Conservation (phyloP, 2,113 vertebrate species). For the Pedetes capensis region DNA sequence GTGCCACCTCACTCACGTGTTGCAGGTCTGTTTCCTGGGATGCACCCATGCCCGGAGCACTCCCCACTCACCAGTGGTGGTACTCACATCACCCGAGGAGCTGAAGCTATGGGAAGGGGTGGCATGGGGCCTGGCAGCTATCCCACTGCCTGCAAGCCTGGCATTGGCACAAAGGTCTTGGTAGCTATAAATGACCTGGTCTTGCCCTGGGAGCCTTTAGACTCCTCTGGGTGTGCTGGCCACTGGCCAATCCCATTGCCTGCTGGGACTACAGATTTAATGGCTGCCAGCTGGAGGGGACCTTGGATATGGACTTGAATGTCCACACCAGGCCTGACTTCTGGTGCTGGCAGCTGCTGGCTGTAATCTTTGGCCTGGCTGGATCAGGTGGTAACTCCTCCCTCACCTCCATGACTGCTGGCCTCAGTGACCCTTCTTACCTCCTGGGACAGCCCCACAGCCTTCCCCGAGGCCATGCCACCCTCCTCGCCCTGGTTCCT, state of each 20-base stretch:
- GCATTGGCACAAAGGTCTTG: background rate
- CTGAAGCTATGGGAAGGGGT: background rate
- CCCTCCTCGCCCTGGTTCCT: background rate
- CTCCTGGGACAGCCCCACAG: background rate
- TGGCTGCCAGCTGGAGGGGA: background rate
- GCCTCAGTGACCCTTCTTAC: background rate
- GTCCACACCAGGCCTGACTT: background rate
- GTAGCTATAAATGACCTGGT: background rate
- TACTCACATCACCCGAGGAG: background rate
- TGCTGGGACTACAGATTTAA: background rate
- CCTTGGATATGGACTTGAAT: background rate
- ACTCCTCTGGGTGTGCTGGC: background rate
- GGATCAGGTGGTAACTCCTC: background rate
- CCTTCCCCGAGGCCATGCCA: background rate
- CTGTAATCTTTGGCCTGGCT: background rate
- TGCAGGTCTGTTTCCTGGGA: background rate
- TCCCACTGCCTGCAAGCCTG: too few relatives aligned
- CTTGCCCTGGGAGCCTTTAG: background rate
- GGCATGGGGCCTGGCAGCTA: fast-evolving
- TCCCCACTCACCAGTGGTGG: background rate
- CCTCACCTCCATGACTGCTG: background rate
- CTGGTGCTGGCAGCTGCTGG: background rate
- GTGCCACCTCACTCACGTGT: fast-evolving
- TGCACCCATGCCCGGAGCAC: too few relatives aligned
- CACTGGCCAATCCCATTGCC: background rate